Evolutionary conservation across 1,140 invertebrate species (phyloP).

Genomic region (Parapsyche elsis): DNA sequence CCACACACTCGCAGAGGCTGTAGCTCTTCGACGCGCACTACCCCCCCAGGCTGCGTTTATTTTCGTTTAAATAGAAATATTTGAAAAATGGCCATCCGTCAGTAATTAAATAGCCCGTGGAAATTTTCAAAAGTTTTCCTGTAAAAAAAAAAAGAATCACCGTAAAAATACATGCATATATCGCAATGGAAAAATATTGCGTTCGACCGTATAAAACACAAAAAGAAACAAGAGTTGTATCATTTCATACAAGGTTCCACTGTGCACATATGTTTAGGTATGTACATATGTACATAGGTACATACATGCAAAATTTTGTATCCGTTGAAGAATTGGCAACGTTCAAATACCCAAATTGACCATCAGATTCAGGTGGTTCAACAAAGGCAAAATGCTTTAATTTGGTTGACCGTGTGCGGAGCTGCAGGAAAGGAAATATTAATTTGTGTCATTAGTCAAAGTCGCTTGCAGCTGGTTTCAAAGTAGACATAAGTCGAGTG

Average conservation of each 20-base stretch:
- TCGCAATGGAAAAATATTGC: background rate
- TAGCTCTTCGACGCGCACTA: constrained; percentile 2
- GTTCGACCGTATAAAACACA: background rate
- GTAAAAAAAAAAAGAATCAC: no score
- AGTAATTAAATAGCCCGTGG: constrained; percentile 36
- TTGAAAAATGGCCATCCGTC: constrained; percentile 40
- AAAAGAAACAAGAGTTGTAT: background rate
- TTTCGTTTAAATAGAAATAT: constrained; percentile 17
- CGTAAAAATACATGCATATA: no score
- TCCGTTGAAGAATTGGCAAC: background rate
- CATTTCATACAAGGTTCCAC: no score
- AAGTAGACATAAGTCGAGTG: constrained; percentile 52
- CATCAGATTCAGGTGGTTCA: constrained; percentile 39
- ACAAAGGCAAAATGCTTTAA: constrained; percentile 52
- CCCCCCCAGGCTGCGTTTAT: background rate
- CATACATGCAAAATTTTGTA: background rate
- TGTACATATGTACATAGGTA: no score
- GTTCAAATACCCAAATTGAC: background rate
- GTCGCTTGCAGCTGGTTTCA: constrained; percentile 50
- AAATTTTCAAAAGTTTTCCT: constrained; percentile 21
- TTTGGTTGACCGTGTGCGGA: constrained; percentile 49
- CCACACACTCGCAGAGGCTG: background rate
- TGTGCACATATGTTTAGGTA: no score
- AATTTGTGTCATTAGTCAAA: constrained; percentile 55
- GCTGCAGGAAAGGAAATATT: constrained; percentile 53